Evolutionary conservation across 2,888 invertebrate genomes (phyloP), one percentile per base, ranked within the genome.

Genomic region (Dynastes hyllus): DNA sequence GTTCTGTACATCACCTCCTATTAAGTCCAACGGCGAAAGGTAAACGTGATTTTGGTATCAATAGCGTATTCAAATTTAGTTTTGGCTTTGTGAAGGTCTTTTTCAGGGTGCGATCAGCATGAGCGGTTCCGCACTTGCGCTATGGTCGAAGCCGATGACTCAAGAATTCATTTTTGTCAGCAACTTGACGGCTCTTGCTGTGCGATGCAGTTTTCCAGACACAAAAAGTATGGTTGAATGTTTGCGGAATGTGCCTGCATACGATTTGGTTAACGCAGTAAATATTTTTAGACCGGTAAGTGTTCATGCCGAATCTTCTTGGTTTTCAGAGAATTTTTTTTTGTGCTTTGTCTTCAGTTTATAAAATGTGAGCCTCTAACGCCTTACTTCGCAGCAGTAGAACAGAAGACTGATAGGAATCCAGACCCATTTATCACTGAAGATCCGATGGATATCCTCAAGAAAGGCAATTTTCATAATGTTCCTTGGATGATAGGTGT

Each of bases 331-430:
- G 29, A 8, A 16, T 5, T 9, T 8, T 8, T 8, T 29, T 61
- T 61, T 11, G n/a, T 61, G 16, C 29, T 22, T 75, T 75, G 65
- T 78, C 84, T 86, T 50, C 80, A 91, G 88, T 84, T 86, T 81
- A 91, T 91, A 89, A 86, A 88, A 65, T 87, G 90, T 2, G 91
- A 92, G 84, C 91, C 91, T 4, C 80, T 91, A 77, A 88, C 88
- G 0, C 87, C 89, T 69, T 92, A 88, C 83, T 87, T 89, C 0
- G 88, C 90, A 0, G 90, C 90, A 0, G 85, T 90, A 5, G 92
- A 92, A 83, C 84, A 76, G 50, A 81, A 84, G 76, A 85, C 86
- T 3, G 79, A 80, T 8, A 78, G 79, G n/a, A 89, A 88, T 32
- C 82, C 86, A 0, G 87, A 89, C 40, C 89, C 91, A 0, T 92